Percentiles rank a stretch among this genome's conserved stretches.
These are phyloP conservation scores for Cephus cinctus DNA, from an alignment of 1,140 invertebrate species.

Conservation along the genomic window DNA sequence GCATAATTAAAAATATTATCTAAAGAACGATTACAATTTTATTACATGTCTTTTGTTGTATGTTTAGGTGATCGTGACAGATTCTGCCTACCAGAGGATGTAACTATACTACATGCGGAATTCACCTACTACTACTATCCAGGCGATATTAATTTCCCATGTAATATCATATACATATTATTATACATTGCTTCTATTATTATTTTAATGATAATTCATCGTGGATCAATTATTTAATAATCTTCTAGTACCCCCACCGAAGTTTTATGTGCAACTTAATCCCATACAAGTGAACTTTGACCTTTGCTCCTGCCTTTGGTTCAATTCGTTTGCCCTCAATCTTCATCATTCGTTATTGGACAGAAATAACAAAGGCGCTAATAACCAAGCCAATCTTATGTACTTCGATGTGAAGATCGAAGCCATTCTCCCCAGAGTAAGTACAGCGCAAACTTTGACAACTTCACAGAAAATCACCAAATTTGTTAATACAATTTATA, in stretches of 20 bases:
- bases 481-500: constrained; percentile 49
- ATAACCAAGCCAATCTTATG: constrained; percentile 55
- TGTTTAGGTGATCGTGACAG: constrained; percentile 78
- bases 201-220: not conserved
- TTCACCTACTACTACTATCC: constrained; percentile 98
- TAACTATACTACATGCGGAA: constrained; percentile 89
- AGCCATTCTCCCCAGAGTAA: constrained; percentile 87
- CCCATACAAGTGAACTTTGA: constrained; percentile 86
- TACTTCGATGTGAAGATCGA: constrained; percentile 87
- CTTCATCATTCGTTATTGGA: constrained; percentile 71
- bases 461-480: constrained; percentile 27
- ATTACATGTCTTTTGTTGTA: not conserved
- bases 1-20: too few relatives aligned
- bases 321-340: constrained; percentile 90
- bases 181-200: not conserved
- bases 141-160: constrained; percentile 87
- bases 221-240: constrained; percentile 3
- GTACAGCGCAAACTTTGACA: constrained; percentile 21
- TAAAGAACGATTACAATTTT: too few relatives aligned
- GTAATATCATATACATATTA: constrained; percentile 59
- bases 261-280: constrained; percentile 87
- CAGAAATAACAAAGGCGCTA: constrained; percentile 46
- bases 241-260: constrained; percentile 80
- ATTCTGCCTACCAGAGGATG: constrained; percentile 82
- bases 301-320: constrained; percentile 83